Percentiles rank a stretch among this genome's conserved stretches.
phyloP scores from a whole-genome alignment of 2,113 vertebrate species.

The Copsychus sechellarum region DNA sequence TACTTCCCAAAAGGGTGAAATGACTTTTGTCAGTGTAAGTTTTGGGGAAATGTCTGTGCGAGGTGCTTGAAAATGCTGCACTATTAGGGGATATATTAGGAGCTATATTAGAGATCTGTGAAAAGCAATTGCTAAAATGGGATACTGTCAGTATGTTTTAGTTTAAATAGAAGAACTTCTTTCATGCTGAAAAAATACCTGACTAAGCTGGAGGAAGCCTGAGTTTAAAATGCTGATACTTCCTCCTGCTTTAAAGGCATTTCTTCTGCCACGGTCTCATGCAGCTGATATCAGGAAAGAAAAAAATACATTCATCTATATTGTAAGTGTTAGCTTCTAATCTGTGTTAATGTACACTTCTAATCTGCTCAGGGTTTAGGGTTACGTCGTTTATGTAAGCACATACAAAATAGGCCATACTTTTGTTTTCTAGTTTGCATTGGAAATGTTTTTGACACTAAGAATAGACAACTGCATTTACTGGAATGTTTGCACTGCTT shows the following conservation, averaged over 20 bases:
- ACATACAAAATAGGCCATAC: not conserved
- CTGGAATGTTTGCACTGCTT: not conserved
- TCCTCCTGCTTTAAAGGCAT: constrained; percentile 1
- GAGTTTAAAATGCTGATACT: constrained; percentile 16
- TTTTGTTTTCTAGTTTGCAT: not conserved
- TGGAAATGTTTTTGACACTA: not conserved
- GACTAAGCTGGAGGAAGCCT: not conserved
- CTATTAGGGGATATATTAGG: not conserved
- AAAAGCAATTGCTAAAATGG: not conserved
- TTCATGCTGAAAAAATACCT: not conserved
- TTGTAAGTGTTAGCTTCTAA: not conserved
- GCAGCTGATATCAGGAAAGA: not conserved
- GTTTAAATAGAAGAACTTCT: not conserved
- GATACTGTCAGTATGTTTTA: not conserved
- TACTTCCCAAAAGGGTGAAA: not conserved
- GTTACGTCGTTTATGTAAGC: not conserved
- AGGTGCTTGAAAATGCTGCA: constrained; percentile 21
- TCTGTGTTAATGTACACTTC: not conserved
- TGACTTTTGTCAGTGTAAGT: not conserved
- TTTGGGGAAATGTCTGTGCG: not conserved
- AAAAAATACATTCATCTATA: not conserved
- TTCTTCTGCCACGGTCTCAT: not conserved
- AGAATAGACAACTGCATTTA: not conserved
- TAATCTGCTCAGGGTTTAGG: not conserved
- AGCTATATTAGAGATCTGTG: not conserved